Conservation (phyloP, 92 coral and sea anemone species). For the Zoanthus solanderi region DNA sequence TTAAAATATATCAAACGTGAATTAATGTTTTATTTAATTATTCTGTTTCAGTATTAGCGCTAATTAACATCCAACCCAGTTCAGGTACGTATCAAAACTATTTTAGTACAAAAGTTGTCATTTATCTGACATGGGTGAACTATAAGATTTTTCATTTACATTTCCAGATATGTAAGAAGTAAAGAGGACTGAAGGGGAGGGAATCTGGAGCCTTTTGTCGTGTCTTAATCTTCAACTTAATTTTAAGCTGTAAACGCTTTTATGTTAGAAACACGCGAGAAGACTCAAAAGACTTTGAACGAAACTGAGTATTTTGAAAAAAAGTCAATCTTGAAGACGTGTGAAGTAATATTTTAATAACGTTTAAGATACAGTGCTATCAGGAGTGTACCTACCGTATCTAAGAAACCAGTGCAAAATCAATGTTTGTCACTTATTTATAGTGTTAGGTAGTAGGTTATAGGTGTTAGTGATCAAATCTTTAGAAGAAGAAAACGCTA, state of each 20-base stretch:
- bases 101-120: too few species aligned
- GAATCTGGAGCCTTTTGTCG: neutral
- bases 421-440: neutral
- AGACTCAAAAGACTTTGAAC: neutral
- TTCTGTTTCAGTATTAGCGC: constrained; percentile 9
- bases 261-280: neutral
- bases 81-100: neutral
- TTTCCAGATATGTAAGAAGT: neutral
- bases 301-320: neutral
- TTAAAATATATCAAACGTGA: neutral
- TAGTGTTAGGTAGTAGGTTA: neutral
- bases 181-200: neutral
- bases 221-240: neutral
- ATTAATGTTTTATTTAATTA: neutral
- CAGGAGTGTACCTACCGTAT: neutral
- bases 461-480: neutral
- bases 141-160: too few species aligned
- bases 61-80: neutral
- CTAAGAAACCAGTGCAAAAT: neutral
- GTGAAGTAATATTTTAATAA: neutral
- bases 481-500: too few species aligned
- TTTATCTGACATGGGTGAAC: too few species aligned
- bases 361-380: neutral
- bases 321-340: neutral
- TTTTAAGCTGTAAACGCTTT: neutral